Conservation (phyloP, 2,113 vertebrate species). For the Strix aluco region DNA sequence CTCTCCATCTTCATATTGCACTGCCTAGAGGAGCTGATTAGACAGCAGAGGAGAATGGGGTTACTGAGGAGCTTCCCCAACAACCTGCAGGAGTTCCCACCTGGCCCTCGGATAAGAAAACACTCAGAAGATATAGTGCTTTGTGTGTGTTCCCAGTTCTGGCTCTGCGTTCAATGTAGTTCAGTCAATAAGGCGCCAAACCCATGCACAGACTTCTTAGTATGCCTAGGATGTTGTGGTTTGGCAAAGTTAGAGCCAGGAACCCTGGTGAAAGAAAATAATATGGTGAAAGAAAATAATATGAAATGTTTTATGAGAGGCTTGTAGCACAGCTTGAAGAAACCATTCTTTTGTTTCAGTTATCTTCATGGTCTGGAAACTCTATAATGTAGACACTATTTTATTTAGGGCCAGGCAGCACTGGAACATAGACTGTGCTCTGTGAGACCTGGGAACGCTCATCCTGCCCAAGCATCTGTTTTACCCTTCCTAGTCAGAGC, state of each 20-base stretch:
- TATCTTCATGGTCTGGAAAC: neutral
- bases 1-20: neutral
- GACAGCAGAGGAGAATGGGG: neutral
- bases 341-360: neutral
- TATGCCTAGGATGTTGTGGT: neutral
- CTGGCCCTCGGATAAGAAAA: neutral
- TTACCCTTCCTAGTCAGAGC: neutral
- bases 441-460: neutral
- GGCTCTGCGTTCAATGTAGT: neutral
- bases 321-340: neutral
- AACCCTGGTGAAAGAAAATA: neutral
- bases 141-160: neutral
- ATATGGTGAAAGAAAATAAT: neutral
- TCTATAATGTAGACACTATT: neutral
- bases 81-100: neutral
- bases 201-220: fast-evolving
- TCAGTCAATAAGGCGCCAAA: neutral
- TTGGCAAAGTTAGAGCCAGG: neutral
- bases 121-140: neutral
- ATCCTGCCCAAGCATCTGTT: neutral
- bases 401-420: neutral
- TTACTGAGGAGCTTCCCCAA: neutral
- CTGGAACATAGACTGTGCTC: neutral
- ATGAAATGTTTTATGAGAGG: neutral
- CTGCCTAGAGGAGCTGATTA: neutral